Conservation (phyloP, 2,888 invertebrate genomes). For the Tachina fera region DNA sequence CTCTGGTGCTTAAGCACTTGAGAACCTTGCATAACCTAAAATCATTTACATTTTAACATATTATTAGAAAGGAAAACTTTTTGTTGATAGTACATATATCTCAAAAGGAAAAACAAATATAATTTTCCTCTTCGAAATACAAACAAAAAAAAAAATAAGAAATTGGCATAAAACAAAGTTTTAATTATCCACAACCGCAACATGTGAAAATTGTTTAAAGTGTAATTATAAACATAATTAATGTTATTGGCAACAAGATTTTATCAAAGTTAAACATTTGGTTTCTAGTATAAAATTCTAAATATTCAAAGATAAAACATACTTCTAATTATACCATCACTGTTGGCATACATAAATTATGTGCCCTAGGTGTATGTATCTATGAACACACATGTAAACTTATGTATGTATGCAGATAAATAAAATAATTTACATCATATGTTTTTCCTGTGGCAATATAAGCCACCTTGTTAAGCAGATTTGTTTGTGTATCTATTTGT, state of each 20-base stretch:
- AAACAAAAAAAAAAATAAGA: too few relatives aligned
- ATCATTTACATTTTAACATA: too few relatives aligned
- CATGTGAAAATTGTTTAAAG: neutral
- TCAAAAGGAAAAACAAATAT: too few relatives aligned
- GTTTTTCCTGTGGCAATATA: neutral
- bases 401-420: too few relatives aligned
- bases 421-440: neutral
- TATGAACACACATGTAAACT: neutral
- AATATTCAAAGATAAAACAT: neutral
- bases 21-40: too few relatives aligned
- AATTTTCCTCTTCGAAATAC: too few relatives aligned
- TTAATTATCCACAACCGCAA: neutral
- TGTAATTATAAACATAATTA: neutral
- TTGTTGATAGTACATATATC: too few relatives aligned
- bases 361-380: neutral
- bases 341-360: neutral
- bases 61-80: too few relatives aligned
- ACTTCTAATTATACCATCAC: neutral
- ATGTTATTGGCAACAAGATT: neutral
- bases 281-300: neutral
- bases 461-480: constrained; percentile 1
- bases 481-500: constrained; percentile 1
- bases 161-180: neutral
- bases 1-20: too few relatives aligned
- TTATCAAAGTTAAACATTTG: neutral